A percentile compares a stretch with the other conserved stretches of the same genome.
Conservation (phyloP, 2,888 invertebrate genomes). For the Lithodes maja region DNA sequence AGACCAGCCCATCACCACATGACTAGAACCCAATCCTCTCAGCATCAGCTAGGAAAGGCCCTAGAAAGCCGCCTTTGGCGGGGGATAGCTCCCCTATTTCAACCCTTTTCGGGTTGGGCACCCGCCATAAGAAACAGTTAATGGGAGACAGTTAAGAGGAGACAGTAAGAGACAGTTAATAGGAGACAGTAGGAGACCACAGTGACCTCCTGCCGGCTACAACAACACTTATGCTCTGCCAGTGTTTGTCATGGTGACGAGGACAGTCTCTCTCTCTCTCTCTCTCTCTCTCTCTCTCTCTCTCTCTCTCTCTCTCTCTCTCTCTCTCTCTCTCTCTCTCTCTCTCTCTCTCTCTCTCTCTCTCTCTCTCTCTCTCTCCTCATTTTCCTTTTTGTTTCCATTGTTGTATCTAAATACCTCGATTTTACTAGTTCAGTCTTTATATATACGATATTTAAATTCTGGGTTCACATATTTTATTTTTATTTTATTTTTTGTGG, state of each 20-base stretch:
- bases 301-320: conserved; percentile 27
- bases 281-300: neutral
- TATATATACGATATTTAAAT: too few relatives aligned
- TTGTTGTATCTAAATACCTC: too few relatives aligned
- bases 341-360: neutral
- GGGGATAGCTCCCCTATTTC: too few relatives aligned
- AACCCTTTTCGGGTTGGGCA: too few relatives aligned
- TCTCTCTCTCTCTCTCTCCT: conserved; percentile 12
- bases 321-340: conserved; percentile 10
- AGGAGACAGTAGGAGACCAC: neutral
- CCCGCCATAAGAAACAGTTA: too few relatives aligned
- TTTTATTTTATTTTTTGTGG: too few relatives aligned
- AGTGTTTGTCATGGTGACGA: conserved; percentile 50
- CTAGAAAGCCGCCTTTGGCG: too few relatives aligned
- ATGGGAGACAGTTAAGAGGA: neutral
- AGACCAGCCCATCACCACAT: too few relatives aligned
- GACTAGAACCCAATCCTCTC: too few relatives aligned
- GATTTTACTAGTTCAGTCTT: too few relatives aligned
- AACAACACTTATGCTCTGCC: conserved; percentile 32
- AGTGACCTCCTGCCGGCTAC: conserved; percentile 31
- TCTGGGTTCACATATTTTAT: too few relatives aligned
- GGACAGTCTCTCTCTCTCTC: conserved; percentile 21
- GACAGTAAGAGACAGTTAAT: neutral
- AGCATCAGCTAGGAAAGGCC: too few relatives aligned
- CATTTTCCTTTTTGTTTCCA: neutral